Base-by-base conservation (phyloP, 1,140 invertebrate species). In the Drosophila erecta region DNA sequence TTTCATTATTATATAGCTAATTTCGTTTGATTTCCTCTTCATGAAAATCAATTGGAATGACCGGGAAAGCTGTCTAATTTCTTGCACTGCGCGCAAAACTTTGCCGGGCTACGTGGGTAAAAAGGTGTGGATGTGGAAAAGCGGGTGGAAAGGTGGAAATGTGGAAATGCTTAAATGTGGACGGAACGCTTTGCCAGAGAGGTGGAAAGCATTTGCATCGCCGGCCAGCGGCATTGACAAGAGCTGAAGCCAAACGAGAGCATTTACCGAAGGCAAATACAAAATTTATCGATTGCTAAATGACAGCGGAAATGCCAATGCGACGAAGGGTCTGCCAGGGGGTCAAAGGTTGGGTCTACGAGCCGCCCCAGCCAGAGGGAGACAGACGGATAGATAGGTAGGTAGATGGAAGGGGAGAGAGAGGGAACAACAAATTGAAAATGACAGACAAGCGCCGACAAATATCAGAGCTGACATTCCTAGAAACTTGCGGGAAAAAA, bases 281-380 rank as follows among this genome's bases (percentile, higher is more conserved):
- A 79, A 76, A 75, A 87, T 86, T 87, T 86, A 86, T 86, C 83
- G 83, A 86, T 86, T 86, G 72, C 61, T 69, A 69, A 79, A 76
- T 79, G 79, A 81, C 83, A 87, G 83, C 56, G 61, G 81, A 81
- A 81, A 81, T 85, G 72, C 77, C 77, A 86, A 74, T 66, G 67
- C 57, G 54, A 70, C 54, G 70, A 35, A 30, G 57, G 70, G 27
- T 27, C 22, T 24, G 27, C 11, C 30, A 11, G 27, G 30, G 53
- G 38, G n/a, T 46, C 33, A 55, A 47, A 50, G 53, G 44, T 51
- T 47, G 54, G 35, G 37, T 35, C 2, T 40, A 40, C 53, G 10
- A 22, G 20, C 11, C 14, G 1, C 41, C 20, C 5, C 4, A 17
- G 43, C 5, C 4, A 17, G 41, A 10, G 8, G 1, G 41, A 43